Percentiles rank a stretch among this genome's conserved stretches.
These are phyloP conservation scores for Periparus ater DNA, from an alignment of 2,797 vertebrate genomes.

Conservation along the genomic window DNA sequence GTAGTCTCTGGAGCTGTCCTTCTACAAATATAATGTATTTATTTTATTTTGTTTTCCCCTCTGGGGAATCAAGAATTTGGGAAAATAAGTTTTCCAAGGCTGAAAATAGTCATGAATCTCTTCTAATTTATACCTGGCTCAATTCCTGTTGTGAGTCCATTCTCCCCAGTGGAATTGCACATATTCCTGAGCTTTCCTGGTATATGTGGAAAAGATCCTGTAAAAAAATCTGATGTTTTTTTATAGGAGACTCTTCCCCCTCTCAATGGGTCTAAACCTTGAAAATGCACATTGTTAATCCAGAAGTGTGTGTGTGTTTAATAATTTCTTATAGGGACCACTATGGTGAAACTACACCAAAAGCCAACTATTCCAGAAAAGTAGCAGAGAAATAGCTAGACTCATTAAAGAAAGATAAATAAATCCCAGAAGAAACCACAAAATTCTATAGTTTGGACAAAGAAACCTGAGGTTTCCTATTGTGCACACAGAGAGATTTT, in stretches of 20 bases:
- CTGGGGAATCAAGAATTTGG: neutral
- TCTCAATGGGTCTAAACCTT: neutral
- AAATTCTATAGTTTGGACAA: neutral
- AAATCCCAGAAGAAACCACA: neutral
- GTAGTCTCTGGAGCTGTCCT: neutral
- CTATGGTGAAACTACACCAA: neutral
- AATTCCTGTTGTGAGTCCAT: neutral
- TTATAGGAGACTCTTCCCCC: neutral
- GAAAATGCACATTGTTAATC: neutral
- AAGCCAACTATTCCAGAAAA: neutral
- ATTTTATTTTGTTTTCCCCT: neutral
- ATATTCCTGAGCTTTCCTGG: neutral
- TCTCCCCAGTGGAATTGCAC: neutral
- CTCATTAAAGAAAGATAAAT: accelerated
- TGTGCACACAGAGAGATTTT: neutral
- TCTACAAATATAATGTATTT: neutral
- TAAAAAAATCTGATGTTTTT: neutral
- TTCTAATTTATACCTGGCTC: neutral
- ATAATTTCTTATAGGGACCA: neutral
- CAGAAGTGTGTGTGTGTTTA: neutral
- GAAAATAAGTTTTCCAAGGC: neutral
- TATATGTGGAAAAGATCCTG: neutral
- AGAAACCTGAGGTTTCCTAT: neutral
- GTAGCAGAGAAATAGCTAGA: neutral
- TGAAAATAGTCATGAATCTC: neutral